phyloP scores from a whole-genome alignment of 2,113 vertebrate species.

The Epinephelus lanceolatus region DNA sequence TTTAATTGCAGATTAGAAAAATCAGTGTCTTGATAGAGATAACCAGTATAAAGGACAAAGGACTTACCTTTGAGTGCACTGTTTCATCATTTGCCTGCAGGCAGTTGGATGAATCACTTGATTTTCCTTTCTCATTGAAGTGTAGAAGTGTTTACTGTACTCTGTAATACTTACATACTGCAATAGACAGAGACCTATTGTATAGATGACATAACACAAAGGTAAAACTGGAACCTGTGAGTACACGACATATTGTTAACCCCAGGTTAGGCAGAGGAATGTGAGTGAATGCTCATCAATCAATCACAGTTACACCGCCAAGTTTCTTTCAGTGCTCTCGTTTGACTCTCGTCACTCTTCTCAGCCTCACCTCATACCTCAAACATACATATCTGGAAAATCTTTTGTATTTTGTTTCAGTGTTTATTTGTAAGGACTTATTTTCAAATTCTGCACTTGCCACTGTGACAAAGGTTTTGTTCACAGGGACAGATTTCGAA shows the following conservation, averaged over 20 bases:
- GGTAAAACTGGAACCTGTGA: slow-evolving; percentile 7
- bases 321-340: not conserved
- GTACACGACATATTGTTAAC: not conserved
- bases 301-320: slow-evolving; percentile 5
- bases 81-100: slow-evolving; percentile 5
- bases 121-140: slow-evolving; percentile 40
- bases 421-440: not conserved
- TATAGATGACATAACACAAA: slow-evolving; percentile 27
- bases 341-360: not conserved
- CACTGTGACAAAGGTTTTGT: not conserved
- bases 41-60: not conserved
- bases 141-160: slow-evolving; percentile 21
- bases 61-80: not conserved
- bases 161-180: not conserved
- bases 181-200: slow-evolving; percentile 23
- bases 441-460: not conserved
- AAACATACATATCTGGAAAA: not conserved
- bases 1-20: not conserved
- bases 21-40: not conserved
- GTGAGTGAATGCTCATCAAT: slow-evolving; percentile 6
- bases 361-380: slow-evolving; percentile 7
- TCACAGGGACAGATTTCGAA: not conserved
- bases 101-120: not conserved
- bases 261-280: not conserved
- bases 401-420: slow-evolving; percentile 1